phyloP scores from a whole-genome alignment of 2,113 vertebrate species.

The Etheostoma spectabile region DNA sequence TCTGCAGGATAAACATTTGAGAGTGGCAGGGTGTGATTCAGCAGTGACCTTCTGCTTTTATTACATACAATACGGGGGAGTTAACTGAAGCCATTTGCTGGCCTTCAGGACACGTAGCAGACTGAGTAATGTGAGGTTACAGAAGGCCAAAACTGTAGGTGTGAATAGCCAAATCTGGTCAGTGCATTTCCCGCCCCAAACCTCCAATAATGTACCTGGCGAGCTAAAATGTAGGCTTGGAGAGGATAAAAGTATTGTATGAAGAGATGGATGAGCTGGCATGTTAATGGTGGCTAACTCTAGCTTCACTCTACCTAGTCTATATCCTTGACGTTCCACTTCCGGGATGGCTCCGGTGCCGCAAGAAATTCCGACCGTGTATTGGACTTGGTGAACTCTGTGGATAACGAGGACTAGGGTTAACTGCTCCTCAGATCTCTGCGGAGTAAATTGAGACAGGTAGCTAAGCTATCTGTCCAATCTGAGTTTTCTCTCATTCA shows the following conservation, averaged over 20 bases:
- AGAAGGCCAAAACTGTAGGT: constrained; percentile 22
- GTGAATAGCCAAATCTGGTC: constrained; percentile 11
- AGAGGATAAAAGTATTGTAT: constrained; percentile 19
- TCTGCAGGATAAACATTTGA: constrained; percentile 24
- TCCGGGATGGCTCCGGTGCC: too few relatives aligned
- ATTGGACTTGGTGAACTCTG: too few relatives aligned
- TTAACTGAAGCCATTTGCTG: constrained; percentile 31
- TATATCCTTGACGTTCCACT: too few relatives aligned
- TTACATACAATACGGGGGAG: constrained; percentile 32
- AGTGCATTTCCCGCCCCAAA: background rate
- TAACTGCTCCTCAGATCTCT: too few relatives aligned
- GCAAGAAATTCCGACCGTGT: too few relatives aligned
- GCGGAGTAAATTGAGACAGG: too few relatives aligned
- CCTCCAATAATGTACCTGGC: background rate
- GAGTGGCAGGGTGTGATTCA: constrained; percentile 20
- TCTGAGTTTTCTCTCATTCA: too few relatives aligned
- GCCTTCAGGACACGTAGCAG: constrained; percentile 15
- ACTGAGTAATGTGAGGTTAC: constrained; percentile 5
- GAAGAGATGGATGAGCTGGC: constrained; percentile 2
- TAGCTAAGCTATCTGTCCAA: too few relatives aligned
- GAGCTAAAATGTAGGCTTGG: constrained; percentile 13
- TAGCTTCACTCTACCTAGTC: background rate
- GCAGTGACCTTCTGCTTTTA: constrained; percentile 53
- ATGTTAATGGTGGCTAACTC: constrained; percentile 18
- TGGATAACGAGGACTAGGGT: too few relatives aligned